Conservation (phyloP, 2,113 vertebrate species). For the Plecturocebus donacophilus region DNA sequence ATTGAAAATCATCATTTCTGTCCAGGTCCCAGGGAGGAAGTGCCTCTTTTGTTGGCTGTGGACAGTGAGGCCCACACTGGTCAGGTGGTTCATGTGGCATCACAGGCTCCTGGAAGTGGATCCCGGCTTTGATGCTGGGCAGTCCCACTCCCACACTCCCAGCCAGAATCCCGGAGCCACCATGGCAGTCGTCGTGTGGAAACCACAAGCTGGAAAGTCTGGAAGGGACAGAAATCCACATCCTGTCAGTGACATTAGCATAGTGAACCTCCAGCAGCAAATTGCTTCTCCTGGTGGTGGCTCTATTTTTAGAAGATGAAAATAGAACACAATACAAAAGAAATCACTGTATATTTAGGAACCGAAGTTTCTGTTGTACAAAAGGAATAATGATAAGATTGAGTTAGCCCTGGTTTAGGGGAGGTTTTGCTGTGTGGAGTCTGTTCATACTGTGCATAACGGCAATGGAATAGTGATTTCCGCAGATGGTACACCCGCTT, state of each 20-base stretch:
- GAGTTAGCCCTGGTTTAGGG: neutral
- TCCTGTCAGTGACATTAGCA: neutral
- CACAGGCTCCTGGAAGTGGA: no score
- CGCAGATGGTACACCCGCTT: fast-evolving
- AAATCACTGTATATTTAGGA: neutral
- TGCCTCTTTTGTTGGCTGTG: neutral
- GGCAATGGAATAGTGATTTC: fast-evolving
- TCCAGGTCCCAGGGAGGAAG: neutral
- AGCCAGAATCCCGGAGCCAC: neutral
- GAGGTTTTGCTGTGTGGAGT: neutral
- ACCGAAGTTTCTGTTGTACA: neutral
- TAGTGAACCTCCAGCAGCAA: neutral
- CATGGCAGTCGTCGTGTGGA: fast-evolving
- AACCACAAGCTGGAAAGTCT: neutral
- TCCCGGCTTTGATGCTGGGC: neutral
- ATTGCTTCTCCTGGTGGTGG: neutral
- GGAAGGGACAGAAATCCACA: neutral
- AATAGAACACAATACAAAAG: neutral
- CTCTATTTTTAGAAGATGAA: conserved; percentile 41
- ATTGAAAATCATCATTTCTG: neutral
- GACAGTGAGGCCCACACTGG: neutral
- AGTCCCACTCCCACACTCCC: fast-evolving
- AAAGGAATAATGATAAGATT: neutral
- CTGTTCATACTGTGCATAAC: fast-evolving
- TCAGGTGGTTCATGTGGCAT: fast-evolving